A percentile compares a stretch with the other conserved stretches of the same genome.
Evolutionary conservation across 2,888 invertebrate genomes (phyloP).

Genomic region (Dynastes hyllus): DNA sequence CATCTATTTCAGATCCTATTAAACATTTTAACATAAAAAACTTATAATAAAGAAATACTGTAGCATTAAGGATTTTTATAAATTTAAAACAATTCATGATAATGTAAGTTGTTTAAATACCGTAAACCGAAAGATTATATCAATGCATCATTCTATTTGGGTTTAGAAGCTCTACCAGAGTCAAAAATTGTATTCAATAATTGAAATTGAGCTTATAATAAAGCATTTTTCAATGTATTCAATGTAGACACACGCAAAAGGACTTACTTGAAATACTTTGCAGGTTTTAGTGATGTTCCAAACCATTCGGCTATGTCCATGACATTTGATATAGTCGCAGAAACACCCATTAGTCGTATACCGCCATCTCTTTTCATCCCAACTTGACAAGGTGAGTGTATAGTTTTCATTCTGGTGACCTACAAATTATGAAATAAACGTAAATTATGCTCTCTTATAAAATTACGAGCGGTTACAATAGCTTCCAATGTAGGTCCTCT

Average conservation of each 20-base stretch:
- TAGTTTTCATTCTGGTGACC: slow-evolving; percentile 83
- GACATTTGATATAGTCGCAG: slow-evolving; percentile 86
- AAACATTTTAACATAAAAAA: no score
- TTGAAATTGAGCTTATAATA: no score
- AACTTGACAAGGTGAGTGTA: slow-evolving; percentile 68
- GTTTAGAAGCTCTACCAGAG: no score
- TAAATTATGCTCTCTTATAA: neutral
- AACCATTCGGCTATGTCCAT: slow-evolving; percentile 85
- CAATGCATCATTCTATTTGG: no score
- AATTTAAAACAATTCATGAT: no score
- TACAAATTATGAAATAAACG: slow-evolving; percentile 53
- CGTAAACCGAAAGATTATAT: no score
- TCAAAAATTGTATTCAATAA: no score
- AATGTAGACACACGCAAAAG: neutral
- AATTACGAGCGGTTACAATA: slow-evolving; percentile 73
- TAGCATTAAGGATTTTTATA: no score
- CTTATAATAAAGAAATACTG: no score
- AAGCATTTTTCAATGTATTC: no score
- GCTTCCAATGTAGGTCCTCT: slow-evolving; percentile 87
- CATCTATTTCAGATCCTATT: no score
- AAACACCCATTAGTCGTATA: slow-evolving; percentile 82
- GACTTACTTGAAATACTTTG: slow-evolving; percentile 74
- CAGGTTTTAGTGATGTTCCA: slow-evolving; percentile 71
- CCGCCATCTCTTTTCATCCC: slow-evolving; percentile 33
- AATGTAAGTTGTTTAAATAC: no score